Conservation (phyloP, 2,113 vertebrate species). For the Xiphophorus maculatus region DNA sequence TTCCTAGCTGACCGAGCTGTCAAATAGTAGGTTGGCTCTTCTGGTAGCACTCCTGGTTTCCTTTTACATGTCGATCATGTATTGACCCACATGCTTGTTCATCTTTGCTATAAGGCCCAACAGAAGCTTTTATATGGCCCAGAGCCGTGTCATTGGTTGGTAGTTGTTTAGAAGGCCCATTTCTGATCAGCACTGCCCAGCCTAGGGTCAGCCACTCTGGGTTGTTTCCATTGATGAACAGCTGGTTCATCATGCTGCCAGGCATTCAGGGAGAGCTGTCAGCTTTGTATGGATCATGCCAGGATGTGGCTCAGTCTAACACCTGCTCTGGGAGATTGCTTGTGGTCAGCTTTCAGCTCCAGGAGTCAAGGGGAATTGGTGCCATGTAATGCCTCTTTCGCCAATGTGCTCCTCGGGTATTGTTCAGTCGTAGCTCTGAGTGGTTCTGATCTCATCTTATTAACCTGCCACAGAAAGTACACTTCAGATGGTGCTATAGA, state of each 20-base stretch:
- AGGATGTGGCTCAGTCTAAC: background rate
- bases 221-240: background rate
- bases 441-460: background rate
- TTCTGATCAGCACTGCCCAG: background rate
- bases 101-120: background rate
- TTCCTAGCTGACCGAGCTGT: too few species aligned
- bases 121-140: background rate
- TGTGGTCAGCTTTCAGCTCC: background rate
- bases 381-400: background rate
- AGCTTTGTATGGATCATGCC: background rate
- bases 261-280: background rate
- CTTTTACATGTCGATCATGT: background rate
- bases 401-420: background rate
- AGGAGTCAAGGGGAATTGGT: background rate
- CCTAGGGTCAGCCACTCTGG: background rate
- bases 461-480: background rate
- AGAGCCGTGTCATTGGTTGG: background rate
- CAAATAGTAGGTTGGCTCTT: too few species aligned
- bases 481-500: background rate
- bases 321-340: background rate
- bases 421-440: background rate
- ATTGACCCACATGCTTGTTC: background rate
- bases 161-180: background rate
- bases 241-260: background rate
- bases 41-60: background rate